Evolutionary conservation across 2,113 vertebrate genomes (phyloP).

Genomic region (Grallaria varia): DNA sequence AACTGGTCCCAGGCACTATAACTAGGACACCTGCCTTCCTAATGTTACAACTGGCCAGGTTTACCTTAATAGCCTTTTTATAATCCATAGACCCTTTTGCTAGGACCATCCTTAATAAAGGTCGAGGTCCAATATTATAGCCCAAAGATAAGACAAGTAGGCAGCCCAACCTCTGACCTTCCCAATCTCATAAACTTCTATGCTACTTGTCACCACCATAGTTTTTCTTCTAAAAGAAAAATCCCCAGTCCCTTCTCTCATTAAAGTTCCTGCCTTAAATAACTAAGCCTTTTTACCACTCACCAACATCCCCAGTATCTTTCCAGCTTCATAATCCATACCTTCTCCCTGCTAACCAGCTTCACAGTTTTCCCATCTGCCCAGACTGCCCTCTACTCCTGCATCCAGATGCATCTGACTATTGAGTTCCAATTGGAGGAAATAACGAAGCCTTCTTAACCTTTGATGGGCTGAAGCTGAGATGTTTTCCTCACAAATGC

Average conservation of each 20-base stretch:
- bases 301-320: neutral
- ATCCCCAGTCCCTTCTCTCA: neutral
- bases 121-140: neutral
- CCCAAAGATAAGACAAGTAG: neutral
- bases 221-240: neutral
- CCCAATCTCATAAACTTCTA: neutral
- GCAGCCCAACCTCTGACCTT: neutral
- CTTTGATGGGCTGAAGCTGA: neutral
- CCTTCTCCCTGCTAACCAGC: neutral
- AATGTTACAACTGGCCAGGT: neutral
- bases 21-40: too few relatives aligned
- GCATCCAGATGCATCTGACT: neutral
- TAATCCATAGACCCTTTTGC: neutral
- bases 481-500: neutral
- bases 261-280: neutral
- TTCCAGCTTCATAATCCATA: neutral
- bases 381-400: neutral
- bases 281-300: neutral
- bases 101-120: neutral
- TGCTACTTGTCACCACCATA: neutral
- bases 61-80: neutral
- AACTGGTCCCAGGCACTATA: too few relatives aligned
- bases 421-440: neutral
- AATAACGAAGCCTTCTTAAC: neutral
- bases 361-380: neutral